Evolutionary conservation across 2,888 invertebrate genomes (phyloP), one percentile per base, ranked within the genome.

Genomic region (Bombylius major): DNA sequence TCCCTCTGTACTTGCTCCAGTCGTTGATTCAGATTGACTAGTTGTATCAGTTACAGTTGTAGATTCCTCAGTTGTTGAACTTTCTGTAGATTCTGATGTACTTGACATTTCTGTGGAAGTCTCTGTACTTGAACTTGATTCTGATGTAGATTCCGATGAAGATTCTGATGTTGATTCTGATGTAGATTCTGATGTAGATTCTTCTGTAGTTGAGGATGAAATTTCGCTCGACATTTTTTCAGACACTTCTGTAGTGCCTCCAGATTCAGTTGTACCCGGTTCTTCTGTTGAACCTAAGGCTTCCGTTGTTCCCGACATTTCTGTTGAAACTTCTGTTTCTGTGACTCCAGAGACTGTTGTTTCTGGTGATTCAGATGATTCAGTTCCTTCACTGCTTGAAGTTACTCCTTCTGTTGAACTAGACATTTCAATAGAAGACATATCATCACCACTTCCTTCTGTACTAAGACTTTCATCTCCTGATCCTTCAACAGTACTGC

Each of bases 361-460:
- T 14, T 23, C 9, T 14, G 23, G 13, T 36, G 42, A 46, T 50
- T 47, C 31, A 39, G 34, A n/a, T 51, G 53, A 54, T 12, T 13
- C 9, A 32, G 23, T 12, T 34, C 33, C 34, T 50, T 48, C 39
- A 23, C 31, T 39, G 34, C 47, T 53, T 46, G 47, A 47, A 48
- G 39, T 23, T 34, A 46, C 6, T 47, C 31, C 47, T 47, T 47
- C n/a, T 9, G 47, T 47, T 23, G 47, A 7, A 31, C 62, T 63
- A 14, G 63, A 63, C 4, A 61, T 60, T 5, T 63, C 60, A 5
- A 67, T 67, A n/a, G 60, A 59, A 12, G 65, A 66, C 0, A 64
- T 60, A 1, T 53, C 57, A 23, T 67, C 69, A 4, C 74, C 73
- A 42, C 68, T 68, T 31, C 69, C 69, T 50, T 68, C 69, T 9